Percentiles rank a stretch among this genome's conserved stretches.
Conservation (phyloP, 2,888 invertebrate genomes). For the Anorthoa munda region DNA sequence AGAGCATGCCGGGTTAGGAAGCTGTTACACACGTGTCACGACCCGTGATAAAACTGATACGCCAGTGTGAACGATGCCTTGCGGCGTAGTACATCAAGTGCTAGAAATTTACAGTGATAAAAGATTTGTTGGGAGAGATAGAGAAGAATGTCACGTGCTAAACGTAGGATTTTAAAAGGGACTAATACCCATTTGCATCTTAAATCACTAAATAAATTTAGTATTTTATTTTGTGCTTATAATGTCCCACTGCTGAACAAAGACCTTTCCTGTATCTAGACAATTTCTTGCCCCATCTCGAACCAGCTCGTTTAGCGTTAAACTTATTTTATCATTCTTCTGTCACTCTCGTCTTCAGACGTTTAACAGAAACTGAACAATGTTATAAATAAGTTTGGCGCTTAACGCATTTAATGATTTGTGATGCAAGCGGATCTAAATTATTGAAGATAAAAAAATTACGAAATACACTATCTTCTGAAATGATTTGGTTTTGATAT, state of each 20-base stretch:
- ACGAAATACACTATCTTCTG: neutral
- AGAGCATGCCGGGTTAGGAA: slow-evolving; percentile 90
- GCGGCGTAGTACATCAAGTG: slow-evolving; percentile 43
- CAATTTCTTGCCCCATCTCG: too few species aligned
- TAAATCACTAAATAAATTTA: neutral
- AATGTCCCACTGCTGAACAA: too few species aligned
- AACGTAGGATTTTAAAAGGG: neutral
- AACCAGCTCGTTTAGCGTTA: neutral
- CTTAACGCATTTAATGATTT: neutral
- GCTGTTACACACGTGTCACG: slow-evolving; percentile 79
- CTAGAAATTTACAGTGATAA: slow-evolving; percentile 20
- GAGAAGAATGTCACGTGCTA: slow-evolving; percentile 9
- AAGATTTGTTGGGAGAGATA: neutral
- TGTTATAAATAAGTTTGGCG: neutral
- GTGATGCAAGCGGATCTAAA: neutral
- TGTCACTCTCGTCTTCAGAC: neutral
- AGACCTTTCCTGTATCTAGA: too few species aligned
- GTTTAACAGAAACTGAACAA: neutral
- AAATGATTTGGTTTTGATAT: neutral
- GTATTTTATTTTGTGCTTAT: too few species aligned
- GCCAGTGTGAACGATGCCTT: slow-evolving; percentile 53
- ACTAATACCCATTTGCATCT: neutral
- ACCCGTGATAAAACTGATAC: slow-evolving; percentile 57
- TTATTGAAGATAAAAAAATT: neutral
- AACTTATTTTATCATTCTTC: neutral